phyloP scores from a whole-genome alignment of 2,888 invertebrate species.

The Drosophila incognita region DNA sequence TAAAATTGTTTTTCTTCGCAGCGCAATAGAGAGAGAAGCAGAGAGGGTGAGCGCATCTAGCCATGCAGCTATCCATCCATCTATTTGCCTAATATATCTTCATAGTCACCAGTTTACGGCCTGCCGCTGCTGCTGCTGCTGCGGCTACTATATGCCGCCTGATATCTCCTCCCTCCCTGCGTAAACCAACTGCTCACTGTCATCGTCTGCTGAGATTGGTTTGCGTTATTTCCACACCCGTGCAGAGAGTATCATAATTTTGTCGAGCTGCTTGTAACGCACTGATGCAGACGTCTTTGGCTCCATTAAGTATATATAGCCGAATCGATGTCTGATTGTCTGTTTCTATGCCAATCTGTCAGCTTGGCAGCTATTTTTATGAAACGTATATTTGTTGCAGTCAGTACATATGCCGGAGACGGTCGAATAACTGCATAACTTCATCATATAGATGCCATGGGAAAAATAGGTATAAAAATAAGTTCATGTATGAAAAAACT shows the following conservation, averaged over 20 bases:
- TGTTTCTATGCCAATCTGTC: not conserved
- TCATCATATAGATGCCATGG: not conserved
- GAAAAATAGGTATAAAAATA: not conserved
- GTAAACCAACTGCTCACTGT: constrained; percentile 49
- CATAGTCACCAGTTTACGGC: constrained; percentile 78
- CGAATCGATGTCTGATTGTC: not conserved
- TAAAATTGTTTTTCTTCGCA: constrained; percentile 56
- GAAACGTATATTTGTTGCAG: not conserved
- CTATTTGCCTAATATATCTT: constrained; percentile 82
- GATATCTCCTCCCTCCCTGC: constrained; percentile 46
- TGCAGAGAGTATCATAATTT: not conserved
- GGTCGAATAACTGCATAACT: not conserved
- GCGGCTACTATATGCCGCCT: constrained; percentile 52
- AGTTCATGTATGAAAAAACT: not conserved
- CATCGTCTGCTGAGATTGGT: constrained; percentile 74
- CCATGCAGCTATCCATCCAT: constrained; percentile 66
- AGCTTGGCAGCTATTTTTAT: not conserved
- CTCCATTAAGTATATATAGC: not conserved
- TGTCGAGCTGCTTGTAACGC: not conserved
- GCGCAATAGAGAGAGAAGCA: not conserved
- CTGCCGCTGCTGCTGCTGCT: constrained; percentile 25
- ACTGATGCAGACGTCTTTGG: not conserved
- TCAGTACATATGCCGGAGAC: not conserved
- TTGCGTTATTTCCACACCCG: constrained; percentile 26
- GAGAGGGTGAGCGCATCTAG: constrained; percentile 28